These are phyloP conservation scores for Antennarius striatus DNA, from an alignment of 2,113 vertebrate genomes.

Conservation along the genomic window DNA sequence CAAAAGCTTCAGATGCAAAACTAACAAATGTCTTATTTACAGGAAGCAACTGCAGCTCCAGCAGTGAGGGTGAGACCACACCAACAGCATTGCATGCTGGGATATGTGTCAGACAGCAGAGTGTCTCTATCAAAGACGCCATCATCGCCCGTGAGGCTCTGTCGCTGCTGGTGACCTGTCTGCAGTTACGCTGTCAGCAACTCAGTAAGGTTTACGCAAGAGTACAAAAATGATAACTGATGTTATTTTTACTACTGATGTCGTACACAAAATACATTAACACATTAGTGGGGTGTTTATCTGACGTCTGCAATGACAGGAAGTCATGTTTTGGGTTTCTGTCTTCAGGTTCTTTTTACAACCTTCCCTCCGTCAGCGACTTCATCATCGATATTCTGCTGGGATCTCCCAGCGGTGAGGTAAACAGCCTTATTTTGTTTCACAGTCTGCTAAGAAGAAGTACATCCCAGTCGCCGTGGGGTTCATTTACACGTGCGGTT, in stretches of 20 bases:
- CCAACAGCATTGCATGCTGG: conserved; percentile 89
- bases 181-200: conserved; percentile 95
- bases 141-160: conserved; percentile 96
- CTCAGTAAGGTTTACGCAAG: conserved; percentile 80
- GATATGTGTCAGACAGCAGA: conserved; percentile 94
- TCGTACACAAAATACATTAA: no score
- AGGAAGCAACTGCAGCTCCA: conserved; percentile 98
- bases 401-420: conserved; percentile 95
- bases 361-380: conserved; percentile 92
- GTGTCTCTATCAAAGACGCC: conserved; percentile 94
- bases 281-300: no score
- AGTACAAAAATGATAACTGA: not conserved
- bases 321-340: conserved; percentile 36
- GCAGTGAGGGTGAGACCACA: conserved; percentile 91
- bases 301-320: not conserved
- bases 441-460: not conserved
- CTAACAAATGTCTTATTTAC: conserved; percentile 24
- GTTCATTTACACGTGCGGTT: not conserved
- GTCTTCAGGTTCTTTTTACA: conserved; percentile 93
- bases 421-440: conserved; percentile 60
- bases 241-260: no score
- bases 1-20: conserved; percentile 1
- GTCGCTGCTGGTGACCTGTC: conserved; percentile 95
- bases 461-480: not conserved
- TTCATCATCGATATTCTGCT: conserved; percentile 98